Base-by-base conservation (phyloP, 1,140 invertebrate species). In the Aphaenogaster rudis region DNA sequence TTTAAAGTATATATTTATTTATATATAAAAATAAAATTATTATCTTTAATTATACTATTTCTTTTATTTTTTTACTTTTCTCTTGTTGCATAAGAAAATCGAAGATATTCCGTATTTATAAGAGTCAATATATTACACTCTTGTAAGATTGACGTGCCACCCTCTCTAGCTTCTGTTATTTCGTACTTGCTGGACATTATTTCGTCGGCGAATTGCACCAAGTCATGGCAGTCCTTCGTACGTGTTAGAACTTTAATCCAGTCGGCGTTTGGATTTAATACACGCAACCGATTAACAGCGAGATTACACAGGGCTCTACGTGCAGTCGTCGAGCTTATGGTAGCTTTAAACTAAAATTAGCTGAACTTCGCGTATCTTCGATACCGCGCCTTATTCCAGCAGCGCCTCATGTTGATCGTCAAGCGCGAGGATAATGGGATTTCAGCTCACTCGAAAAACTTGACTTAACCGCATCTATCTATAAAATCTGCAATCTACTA, bases 321-420 rank as follows among this genome's bases (percentile, higher is more conserved):
- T 81, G 85, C 85, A 86, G 76, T 86, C 78, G 76, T 81, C 85
- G 74, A 80, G 77, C 63, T 86, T 86, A 86, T 57, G 61, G 85
- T 81, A 86, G 85, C 77, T 86, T 86, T 86, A 86, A 81, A 86
- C 77, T 66, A 80, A 86, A 86, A 86, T 86, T 86, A 86, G 78
- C 78, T 81, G 42, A 86, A 86, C 77, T 86, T 86, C 39, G 77
- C 69, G 80, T 84, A 84, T 84, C 69, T 84, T 84, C 80, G 57
- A 57, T 84, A 61, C 54, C 45, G 69, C 80, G 69, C 69, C 69
- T 84, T 84, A 84, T 84, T 84, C 69, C 42, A 84, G 54, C 33
- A 84, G 21, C 67, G 52, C 80, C 52, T 59, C 67, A 45, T 84
- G 80, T 84, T 61, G 80, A 84, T 84, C 69, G 69, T 76, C 71